These are phyloP conservation scores for Drosophila melanica DNA, from an alignment of 1,140 invertebrate species.

Conservation along the genomic window DNA sequence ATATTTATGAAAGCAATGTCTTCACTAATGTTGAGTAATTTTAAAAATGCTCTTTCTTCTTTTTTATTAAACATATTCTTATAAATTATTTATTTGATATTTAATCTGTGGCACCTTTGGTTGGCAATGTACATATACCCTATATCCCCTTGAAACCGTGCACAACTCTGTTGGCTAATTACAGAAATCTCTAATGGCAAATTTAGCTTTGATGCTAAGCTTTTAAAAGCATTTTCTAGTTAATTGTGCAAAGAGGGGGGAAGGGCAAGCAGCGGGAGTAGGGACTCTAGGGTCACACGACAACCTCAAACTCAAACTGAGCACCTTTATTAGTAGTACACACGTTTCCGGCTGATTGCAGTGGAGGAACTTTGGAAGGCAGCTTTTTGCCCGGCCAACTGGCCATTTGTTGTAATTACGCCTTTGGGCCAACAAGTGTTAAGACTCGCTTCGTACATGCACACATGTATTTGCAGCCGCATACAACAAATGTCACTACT, in stretches of 20 bases:
- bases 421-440: constrained; percentile 81
- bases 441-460: constrained; percentile 33
- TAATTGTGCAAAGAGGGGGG: constrained; percentile 13
- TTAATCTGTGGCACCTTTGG: too few species aligned
- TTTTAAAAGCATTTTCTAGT: constrained; percentile 73
- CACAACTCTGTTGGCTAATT: constrained; percentile 20
- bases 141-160: not conserved
- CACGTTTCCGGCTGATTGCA: constrained; percentile 73
- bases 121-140: too few species aligned
- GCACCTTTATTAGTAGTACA: constrained; percentile 65
- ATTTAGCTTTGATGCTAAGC: constrained; percentile 49
- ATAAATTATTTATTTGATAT: too few species aligned
- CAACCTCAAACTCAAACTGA: constrained; percentile 41
- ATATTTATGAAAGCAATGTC: too few species aligned
- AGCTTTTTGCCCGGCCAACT: constrained; percentile 17
- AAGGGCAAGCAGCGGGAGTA: not conserved
- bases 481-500: constrained; percentile 10
- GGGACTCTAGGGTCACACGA: constrained; percentile 1
- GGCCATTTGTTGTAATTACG: constrained; percentile 80
- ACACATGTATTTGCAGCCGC: constrained; percentile 4
- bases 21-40: too few species aligned
- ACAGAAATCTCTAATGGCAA: constrained; percentile 44
- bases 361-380: constrained; percentile 14
- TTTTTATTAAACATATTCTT: too few species aligned
- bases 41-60: too few species aligned